These are phyloP conservation scores for Phyllostomus hastatus DNA, from an alignment of 2,113 vertebrate genomes.

Conservation along the genomic window DNA sequence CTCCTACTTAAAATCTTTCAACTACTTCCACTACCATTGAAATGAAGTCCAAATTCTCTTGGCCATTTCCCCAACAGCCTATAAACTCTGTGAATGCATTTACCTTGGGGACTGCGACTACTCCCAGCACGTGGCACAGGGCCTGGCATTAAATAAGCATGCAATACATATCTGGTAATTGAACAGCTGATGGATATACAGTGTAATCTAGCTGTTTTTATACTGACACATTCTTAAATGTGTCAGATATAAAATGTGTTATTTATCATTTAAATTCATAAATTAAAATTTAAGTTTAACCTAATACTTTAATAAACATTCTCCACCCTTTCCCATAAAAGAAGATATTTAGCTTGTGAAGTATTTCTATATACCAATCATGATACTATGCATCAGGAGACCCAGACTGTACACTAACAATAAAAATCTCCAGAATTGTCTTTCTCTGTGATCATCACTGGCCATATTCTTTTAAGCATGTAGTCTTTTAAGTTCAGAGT, in stretches of 20 bases:
- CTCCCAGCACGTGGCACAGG: neutral
- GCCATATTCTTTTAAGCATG: neutral
- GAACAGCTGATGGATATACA: neutral
- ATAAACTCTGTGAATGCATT: neutral
- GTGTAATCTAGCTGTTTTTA: neutral
- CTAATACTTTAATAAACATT: slow-evolving; percentile 9
- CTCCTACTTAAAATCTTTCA: slow-evolving; percentile 17
- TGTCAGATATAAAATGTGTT: neutral
- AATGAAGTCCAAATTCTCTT: neutral
- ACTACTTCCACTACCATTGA: neutral
- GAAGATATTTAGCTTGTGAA: neutral
- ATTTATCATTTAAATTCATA: neutral
- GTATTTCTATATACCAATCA: neutral
- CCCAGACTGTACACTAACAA: neutral
- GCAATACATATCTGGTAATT: neutral
- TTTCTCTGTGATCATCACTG: neutral
- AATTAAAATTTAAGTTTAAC: slow-evolving; percentile 31
- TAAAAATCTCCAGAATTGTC: neutral
- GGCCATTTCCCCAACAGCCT: neutral
- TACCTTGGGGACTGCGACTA: neutral
- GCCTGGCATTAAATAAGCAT: neutral
- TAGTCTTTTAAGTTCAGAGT: neutral
- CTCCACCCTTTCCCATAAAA: neutral
- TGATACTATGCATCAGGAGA: neutral
- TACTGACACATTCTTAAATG: neutral